Conservation (phyloP, 2,113 vertebrate species). For the Tor tambroides region DNA sequence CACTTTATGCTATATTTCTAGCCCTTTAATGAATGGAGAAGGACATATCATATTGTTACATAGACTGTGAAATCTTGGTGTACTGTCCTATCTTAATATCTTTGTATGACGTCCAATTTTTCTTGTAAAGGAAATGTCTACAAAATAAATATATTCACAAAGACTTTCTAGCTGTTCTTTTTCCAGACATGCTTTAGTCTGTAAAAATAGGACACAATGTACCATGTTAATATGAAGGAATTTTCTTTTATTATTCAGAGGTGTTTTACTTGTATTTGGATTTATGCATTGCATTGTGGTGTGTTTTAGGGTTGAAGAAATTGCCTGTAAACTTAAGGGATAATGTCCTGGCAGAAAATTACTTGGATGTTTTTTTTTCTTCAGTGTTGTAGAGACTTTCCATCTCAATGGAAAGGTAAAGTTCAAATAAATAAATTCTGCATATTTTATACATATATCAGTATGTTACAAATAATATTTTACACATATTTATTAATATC, state of each 20-base stretch:
- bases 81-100: constrained; percentile 61
- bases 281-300: not conserved
- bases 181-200: not conserved
- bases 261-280: not conserved
- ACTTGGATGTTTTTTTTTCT: no score
- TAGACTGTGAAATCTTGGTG: constrained; percentile 63
- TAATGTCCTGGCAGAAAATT: no score
- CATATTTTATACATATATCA: not conserved
- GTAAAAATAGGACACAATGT: not conserved
- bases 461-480: no score
- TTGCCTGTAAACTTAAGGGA: no score
- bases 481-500: no score
- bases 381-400: no score
- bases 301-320: not conserved
- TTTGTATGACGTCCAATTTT: constrained; percentile 57
- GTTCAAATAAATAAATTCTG: no score
- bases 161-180: constrained; percentile 27
- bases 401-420: no score
- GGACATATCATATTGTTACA: constrained; percentile 47
- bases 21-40: constrained; percentile 59
- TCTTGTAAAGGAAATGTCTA: constrained; percentile 64
- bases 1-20: constrained; percentile 39
- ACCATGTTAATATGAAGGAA: not conserved
- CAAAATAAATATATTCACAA: constrained; percentile 70
- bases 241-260: not conserved